phyloP scores from a whole-genome alignment of 1,140 invertebrate species.

The Latrodectus geometricus region DNA sequence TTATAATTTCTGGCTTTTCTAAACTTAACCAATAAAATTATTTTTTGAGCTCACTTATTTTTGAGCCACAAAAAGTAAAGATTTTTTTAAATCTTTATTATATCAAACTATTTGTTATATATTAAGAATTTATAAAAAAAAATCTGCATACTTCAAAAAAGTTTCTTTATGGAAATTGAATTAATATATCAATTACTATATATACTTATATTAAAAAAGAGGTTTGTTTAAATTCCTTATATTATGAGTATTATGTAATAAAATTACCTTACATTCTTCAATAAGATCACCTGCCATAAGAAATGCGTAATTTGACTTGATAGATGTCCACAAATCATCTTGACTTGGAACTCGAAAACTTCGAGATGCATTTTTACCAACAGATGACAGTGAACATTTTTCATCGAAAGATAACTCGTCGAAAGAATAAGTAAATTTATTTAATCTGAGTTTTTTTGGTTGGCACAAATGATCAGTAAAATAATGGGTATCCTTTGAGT shows the following conservation, averaged over 20 bases:
- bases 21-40: too few relatives aligned
- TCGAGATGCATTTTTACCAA: background rate
- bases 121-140: too few relatives aligned
- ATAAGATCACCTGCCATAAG: constrained; percentile 46
- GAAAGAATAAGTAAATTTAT: background rate
- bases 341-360: constrained; percentile 22
- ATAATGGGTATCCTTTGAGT: background rate
- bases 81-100: too few relatives aligned
- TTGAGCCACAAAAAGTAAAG: too few relatives aligned
- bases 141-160: too few relatives aligned
- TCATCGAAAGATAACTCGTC: background rate
- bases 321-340: constrained; percentile 47
- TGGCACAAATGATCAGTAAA: constrained; percentile 9
- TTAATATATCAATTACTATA: too few relatives aligned
- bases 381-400: constrained; percentile 17
- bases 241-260: background rate
- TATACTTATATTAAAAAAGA: too few relatives aligned
- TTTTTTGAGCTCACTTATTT: too few relatives aligned
- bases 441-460: constrained; percentile 16
- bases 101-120: too few relatives aligned
- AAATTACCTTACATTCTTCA: constrained; percentile 21
- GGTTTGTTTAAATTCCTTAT: too few relatives aligned
- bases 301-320: constrained; percentile 34
- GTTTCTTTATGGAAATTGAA: too few relatives aligned
- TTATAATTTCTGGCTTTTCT: too few relatives aligned